Evolutionary conservation across 1,140 invertebrate species (phyloP), one percentile per base, ranked within the genome.

Genomic region (Chlorops oryzae): DNA sequence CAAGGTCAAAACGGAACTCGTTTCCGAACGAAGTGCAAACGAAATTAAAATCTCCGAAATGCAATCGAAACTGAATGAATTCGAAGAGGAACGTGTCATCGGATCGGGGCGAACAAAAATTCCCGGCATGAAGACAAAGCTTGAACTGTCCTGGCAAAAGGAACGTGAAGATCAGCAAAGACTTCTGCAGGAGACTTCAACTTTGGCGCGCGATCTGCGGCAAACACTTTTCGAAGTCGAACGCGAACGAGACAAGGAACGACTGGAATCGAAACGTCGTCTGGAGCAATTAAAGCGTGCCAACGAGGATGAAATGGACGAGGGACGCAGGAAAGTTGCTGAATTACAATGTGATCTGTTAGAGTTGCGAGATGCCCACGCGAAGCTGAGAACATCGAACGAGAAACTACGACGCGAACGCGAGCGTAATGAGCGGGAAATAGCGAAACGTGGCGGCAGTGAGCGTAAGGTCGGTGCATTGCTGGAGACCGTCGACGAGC

Each of bases 121-220:
- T 54, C 85, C 88, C 4, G 89, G 90, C 20, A 74, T 92, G 40
- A 86, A 88, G 65, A 91, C 91, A 2, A 81, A 89, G 32, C 85
- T 96, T 80, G 92, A 96, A 67, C 73, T 95, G 12, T 90, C 92
- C 1, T 97, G 93, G 93, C 91, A 95, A 60, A 96, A 95, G 67
- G 94, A 97, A 70, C 77, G 93, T 46, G 87, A 91, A 62, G 91
- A 96, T 62, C 91, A 96, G 61, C 91, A 93, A 58, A 78, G 91
- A 7, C 74, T 96, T 18, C 73, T 96, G 4, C 86, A 90, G 61
- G 92, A 96, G 75, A 92, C 92, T 1, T 91, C 92, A 44, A 90
- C 88, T 0, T 77, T 96, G 38, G 91, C 93, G 1, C 77, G 91
- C 51, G 92, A 96, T 71, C 74, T 96, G 18, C 74, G 88, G 12